A percentile compares a stretch with the other conserved stretches of the same genome.
These are phyloP conservation scores for Eleginops maclovinus DNA, from an alignment of 2,113 vertebrate species.

Conservation along the genomic window DNA sequence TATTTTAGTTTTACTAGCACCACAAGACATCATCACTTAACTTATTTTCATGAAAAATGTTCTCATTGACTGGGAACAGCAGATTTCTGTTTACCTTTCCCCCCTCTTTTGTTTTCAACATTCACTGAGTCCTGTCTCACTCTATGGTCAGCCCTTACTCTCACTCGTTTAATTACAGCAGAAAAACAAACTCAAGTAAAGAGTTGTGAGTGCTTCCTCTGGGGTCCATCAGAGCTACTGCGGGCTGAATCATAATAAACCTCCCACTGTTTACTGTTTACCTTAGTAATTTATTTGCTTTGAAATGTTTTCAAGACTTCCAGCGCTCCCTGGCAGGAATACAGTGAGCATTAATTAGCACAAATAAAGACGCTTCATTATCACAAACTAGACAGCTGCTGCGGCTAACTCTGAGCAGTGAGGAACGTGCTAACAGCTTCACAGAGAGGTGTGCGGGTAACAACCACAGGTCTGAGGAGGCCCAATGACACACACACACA, in stretches of 20 bases:
- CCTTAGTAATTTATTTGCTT: constrained; percentile 53
- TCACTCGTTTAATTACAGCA: constrained; percentile 23
- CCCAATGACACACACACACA: background rate
- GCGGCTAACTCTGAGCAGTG: background rate
- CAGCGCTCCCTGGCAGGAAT: constrained; percentile 4
- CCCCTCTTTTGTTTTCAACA: background rate
- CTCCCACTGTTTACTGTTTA: constrained; percentile 49
- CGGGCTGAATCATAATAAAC: constrained; percentile 26
- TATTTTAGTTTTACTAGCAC: background rate
- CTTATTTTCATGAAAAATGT: too few species aligned
- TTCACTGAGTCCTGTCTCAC: background rate
- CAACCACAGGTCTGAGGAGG: background rate
- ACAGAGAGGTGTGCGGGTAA: background rate
- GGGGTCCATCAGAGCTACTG: background rate
- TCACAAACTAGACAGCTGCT: constrained; percentile 23
- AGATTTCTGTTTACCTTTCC: background rate
- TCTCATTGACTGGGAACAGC: background rate
- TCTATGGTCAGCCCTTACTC: background rate
- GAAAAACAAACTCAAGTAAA: constrained; percentile 13
- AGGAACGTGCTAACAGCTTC: background rate
- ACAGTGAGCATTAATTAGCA: constrained; percentile 32
- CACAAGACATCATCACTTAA: background rate
- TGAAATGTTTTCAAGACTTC: constrained; percentile 38
- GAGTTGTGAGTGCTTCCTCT: background rate
- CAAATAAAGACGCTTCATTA: constrained; percentile 12